Conservation (phyloP, 2,113 vertebrate species). For the Microcebus murinus region DNA sequence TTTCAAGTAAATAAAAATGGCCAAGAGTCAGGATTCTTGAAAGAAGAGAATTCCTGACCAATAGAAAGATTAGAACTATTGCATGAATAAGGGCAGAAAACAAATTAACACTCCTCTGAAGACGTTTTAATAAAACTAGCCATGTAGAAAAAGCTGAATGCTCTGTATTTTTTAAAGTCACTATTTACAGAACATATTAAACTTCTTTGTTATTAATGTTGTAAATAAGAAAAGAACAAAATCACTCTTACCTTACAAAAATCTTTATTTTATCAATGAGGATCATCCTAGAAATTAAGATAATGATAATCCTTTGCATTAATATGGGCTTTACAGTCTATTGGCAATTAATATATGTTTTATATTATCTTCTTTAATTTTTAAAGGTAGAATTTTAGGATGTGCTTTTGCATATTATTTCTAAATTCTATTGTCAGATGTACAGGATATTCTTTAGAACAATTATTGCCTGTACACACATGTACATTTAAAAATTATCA, state of each 20-base stretch:
- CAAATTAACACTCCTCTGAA: background rate
- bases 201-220: conserved; percentile 4
- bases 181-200: background rate
- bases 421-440: background rate
- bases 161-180: background rate
- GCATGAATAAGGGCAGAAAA: background rate
- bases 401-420: background rate
- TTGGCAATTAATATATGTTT: background rate
- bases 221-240: conserved; percentile 44
- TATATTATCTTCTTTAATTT: conserved; percentile 1
- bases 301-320: background rate
- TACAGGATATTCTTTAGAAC: background rate
- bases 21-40: background rate
- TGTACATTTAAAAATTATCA: background rate
- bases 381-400: conserved; percentile 32
- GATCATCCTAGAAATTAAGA: conserved; percentile 18
- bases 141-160: background rate
- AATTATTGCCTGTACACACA: background rate
- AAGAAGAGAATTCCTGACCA: background rate
- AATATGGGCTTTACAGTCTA: background rate
- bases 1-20: background rate
- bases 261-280: background rate
- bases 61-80: background rate
- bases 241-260: background rate
- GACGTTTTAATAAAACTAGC: background rate